Evolutionary conservation across 2,888 invertebrate species (phyloP), one percentile per base, ranked within the genome.

Genomic region (Mythimna ferrago): DNA sequence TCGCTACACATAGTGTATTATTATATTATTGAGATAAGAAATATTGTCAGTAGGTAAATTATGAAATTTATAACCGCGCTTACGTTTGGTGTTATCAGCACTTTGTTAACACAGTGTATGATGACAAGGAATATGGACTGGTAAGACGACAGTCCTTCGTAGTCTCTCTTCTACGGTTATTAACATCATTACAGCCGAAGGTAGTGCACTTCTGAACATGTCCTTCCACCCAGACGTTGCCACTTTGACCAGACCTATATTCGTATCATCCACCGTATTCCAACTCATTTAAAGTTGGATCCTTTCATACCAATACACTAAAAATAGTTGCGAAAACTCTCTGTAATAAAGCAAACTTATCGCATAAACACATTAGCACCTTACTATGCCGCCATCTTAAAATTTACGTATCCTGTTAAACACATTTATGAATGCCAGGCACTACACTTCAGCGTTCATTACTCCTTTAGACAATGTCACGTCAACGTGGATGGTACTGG

Each of bases 1-100:
- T 6, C 10, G 21, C 19, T 32, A 10, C 19, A 21, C 1, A 38
- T n/a, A 10, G 32, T 21, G 54, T 51, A 61, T 61, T 21, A 76
- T 74, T 76, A 19, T 32, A 68, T 26, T n/a, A 61, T 68, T 54
- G 61, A 4, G 73, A 67, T 75, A 66, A 58, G 53, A 19, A 7
- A 41, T 51, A 38, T 26, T 32, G 7, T 56, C 68, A 48, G 48
- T 4, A 48, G 48, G 16, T 38, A 48, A 7, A 76, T 26, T 56
- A 38, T 54, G 38, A 38, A 66, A 61, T 54, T 1, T 54, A n/a
- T 41, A 0, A 57, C 6, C n/a, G 10, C 32, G 14, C 21, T 60
- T 74, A n/a, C 10, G 35, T 61, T 32, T 53, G 7, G 41, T 56
- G 21, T 21, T 68, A 56, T 61, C 48, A 14, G 38, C 7, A 21